Conservation (phyloP, 2,113 vertebrate genomes). For the Euleptes europaea region DNA sequence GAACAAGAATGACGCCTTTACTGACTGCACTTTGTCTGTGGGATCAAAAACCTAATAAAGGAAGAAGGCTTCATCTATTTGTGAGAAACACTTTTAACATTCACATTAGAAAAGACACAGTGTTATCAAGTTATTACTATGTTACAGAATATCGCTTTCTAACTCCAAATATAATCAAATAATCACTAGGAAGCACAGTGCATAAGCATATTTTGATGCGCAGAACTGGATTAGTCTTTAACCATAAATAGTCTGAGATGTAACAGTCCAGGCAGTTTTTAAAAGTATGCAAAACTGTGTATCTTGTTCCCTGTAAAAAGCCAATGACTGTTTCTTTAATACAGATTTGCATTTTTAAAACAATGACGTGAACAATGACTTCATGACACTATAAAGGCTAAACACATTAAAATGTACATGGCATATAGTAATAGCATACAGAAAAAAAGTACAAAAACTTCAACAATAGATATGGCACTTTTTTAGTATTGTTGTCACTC, state of each 20-base stretch:
- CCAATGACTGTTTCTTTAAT: neutral
- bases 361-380: neutral
- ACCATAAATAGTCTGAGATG: neutral
- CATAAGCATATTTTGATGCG: slow-evolving; percentile 1
- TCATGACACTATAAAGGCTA: neutral
- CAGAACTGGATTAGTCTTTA: neutral
- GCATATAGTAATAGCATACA: neutral
- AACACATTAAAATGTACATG: neutral
- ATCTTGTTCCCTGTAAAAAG: neutral
- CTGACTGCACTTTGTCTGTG: slow-evolving; percentile 56
- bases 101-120: slow-evolving; percentile 62
- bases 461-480: neutral
- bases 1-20: slow-evolving; percentile 71
- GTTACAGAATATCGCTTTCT: slow-evolving; percentile 19
- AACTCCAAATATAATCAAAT: slow-evolving; percentile 6
- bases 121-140: slow-evolving; percentile 53
- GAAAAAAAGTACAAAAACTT: neutral
- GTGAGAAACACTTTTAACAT: slow-evolving; percentile 58
- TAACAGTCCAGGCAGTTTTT: neutral
- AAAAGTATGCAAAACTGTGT: neutral
- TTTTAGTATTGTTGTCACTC: neutral
- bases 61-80: slow-evolving; percentile 64
- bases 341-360: neutral
- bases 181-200: neutral
- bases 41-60: slow-evolving; percentile 76